phyloP scores from a whole-genome alignment of 2,888 invertebrate species.

The Agrochola circellaris region DNA sequence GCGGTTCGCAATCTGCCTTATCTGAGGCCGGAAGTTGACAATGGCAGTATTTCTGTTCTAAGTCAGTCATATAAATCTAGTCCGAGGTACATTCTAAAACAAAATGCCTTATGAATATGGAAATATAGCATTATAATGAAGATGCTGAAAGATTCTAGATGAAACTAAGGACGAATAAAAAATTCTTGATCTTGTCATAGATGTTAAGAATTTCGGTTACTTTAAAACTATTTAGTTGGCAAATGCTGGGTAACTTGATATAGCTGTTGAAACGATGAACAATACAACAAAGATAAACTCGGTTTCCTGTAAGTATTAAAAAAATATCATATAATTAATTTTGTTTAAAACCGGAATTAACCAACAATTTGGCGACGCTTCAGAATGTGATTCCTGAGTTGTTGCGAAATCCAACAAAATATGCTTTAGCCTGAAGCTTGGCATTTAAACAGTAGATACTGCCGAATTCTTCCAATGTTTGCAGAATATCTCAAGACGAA shows the following conservation, averaged over 20 bases:
- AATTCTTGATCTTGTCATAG: background rate
- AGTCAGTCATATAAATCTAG: constrained; percentile 59
- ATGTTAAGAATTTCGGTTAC: constrained; percentile 5
- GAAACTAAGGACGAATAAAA: background rate
- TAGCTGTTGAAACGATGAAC: constrained; percentile 20
- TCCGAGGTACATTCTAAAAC: constrained; percentile 59
- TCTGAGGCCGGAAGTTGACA: constrained; percentile 80
- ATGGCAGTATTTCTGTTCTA: constrained; percentile 63
- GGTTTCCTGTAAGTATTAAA: constrained; percentile 5
- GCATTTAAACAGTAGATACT: constrained; percentile 49
- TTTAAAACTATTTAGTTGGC: constrained; percentile 14
- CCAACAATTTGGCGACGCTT: constrained; percentile 60
- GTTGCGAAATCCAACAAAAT: constrained; percentile 44
- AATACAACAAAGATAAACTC: constrained; percentile 5
- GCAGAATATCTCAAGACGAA: constrained; percentile 64
- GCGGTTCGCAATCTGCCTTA: constrained; percentile 78
- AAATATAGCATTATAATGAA: background rate
- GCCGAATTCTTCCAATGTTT: constrained; percentile 58
- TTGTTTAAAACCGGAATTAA: constrained; percentile 37
- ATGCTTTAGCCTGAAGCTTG: constrained; percentile 40
- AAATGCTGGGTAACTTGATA: constrained; percentile 44
- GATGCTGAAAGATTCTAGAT: background rate
- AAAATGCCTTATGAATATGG: background rate
- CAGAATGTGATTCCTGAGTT: constrained; percentile 49
- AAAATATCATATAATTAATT: constrained; percentile 24